phyloP scores from a whole-genome alignment of 1,140 invertebrate genomes.

The Bombus sylvicola region DNA sequence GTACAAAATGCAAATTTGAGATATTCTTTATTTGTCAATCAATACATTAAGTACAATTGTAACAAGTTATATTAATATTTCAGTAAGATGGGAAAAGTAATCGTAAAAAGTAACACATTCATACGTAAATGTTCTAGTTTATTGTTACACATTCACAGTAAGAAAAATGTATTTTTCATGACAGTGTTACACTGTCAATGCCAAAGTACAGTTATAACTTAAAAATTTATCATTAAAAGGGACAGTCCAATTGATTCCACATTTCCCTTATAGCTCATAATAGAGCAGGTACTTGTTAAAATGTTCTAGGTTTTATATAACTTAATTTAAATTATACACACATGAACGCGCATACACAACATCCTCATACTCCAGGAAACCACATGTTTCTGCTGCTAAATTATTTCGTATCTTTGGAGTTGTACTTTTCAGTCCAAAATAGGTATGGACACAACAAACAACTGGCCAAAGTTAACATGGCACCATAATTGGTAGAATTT shows the following conservation, averaged over 20 bases:
- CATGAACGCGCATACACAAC: conserved; percentile 28
- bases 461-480: conserved; percentile 41
- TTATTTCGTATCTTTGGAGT: conserved; percentile 5
- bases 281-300: conserved; percentile 41
- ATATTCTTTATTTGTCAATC: not conserved
- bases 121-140: conserved; percentile 68
- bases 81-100: not conserved
- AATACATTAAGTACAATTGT: not conserved
- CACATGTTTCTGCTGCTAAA: not conserved
- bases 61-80: not conserved
- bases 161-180: conserved; percentile 61
- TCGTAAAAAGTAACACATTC: not conserved
- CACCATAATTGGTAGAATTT: conserved; percentile 44
- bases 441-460: conserved; percentile 16
- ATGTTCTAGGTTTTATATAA: conserved; percentile 26
- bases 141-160: conserved; percentile 71
- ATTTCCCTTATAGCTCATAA: not conserved
- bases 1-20: not conserved
- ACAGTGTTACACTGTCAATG: conserved; percentile 36
- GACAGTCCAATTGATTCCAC: conserved; percentile 28
- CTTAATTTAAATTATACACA: conserved; percentile 46
- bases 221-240: conserved; percentile 29
- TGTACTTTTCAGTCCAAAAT: not conserved
- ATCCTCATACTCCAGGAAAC: conserved; percentile 23
- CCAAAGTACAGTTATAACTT: conserved; percentile 53